Conservation (phyloP, 2,888 invertebrate species). For the Acanthococcus lagerstroemiae region DNA sequence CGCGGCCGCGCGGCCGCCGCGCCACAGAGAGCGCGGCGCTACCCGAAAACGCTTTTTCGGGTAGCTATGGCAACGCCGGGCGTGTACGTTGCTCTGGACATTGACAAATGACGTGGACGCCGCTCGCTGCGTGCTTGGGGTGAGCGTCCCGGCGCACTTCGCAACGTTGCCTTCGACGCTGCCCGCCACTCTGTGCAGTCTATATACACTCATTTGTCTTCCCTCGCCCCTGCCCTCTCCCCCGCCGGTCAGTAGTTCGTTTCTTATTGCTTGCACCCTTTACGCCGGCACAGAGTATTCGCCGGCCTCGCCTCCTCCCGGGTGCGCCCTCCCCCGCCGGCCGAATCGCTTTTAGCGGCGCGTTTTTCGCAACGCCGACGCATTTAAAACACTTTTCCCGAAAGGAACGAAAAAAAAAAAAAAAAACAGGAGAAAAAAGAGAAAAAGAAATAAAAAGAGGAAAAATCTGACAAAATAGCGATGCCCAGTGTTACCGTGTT, state of each 20-base stretch:
- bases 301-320: not conserved
- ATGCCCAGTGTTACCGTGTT: not conserved
- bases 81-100: conserved; percentile 32
- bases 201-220: conserved; percentile 27
- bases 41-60: too few relatives aligned
- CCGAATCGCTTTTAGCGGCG: conserved; percentile 1
- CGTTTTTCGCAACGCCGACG: conserved; percentile 15
- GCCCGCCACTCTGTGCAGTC: not conserved
- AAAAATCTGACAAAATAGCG: conserved; percentile 1
- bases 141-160: conserved; percentile 28
- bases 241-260: not conserved
- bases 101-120: conserved; percentile 32
- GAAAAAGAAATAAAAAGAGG: not conserved
- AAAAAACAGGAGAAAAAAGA: not conserved
- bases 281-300: not conserved
- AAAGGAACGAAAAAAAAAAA: not conserved
- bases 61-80: conserved; percentile 30
- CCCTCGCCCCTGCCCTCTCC: not conserved
- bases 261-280: conserved; percentile 14
- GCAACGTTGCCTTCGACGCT: not conserved
- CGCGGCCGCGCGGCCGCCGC: not conserved
- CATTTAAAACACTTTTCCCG: conserved; percentile 15
- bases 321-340: not conserved
- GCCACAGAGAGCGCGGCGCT: not conserved
- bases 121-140: conserved; percentile 22